Conservation (phyloP, 2,113 vertebrate species). For the Ploceus nigricollis region DNA sequence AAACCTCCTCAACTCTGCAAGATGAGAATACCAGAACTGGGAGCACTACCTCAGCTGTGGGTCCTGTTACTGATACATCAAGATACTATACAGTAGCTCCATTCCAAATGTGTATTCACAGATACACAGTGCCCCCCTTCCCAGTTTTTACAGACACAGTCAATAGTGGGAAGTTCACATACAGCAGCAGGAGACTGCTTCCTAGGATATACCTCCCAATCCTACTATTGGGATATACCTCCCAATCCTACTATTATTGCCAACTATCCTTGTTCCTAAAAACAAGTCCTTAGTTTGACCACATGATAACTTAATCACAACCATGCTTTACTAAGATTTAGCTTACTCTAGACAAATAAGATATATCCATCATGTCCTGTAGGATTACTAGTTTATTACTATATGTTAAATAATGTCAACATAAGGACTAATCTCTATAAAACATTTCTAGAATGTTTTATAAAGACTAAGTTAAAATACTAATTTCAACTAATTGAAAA, state of each 20-base stretch:
- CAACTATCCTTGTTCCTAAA: neutral
- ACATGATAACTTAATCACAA: neutral
- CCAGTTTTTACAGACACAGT: neutral
- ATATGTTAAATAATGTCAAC: neutral
- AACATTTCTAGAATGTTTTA: neutral
- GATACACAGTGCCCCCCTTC: neutral
- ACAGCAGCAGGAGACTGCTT: neutral
- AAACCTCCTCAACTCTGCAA: neutral
- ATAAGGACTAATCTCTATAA: neutral
- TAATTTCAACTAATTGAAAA: neutral
- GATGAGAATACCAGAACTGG: neutral
- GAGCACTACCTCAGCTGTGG: neutral
- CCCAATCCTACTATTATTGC: neutral
- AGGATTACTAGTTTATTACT: neutral
- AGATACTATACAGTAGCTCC: neutral
- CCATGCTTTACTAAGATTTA: neutral
- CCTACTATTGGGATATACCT: neutral
- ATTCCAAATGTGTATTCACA: neutral
- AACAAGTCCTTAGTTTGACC: neutral
- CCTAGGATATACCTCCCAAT: neutral
- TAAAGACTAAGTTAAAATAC: too few species aligned
- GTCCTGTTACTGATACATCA: neutral
- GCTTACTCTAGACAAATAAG: neutral
- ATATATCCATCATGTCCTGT: neutral
- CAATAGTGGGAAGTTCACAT: neutral